Conservation (phyloP, 2,797 vertebrate genomes). For the Chiloscyllium punctatum region DNA sequence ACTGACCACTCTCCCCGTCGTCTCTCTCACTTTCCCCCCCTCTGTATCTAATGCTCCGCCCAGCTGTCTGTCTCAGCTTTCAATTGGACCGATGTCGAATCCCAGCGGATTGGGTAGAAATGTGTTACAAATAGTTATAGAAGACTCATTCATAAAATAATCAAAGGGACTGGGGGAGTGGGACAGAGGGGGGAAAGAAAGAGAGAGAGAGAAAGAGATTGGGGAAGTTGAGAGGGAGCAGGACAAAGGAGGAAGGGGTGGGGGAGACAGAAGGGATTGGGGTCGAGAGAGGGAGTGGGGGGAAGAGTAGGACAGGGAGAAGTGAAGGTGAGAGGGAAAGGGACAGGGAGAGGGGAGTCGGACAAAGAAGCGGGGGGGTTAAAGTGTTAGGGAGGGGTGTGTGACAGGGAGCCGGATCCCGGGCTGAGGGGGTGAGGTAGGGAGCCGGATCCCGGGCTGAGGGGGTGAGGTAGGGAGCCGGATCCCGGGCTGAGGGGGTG, state of each 20-base stretch:
- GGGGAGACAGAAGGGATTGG: not conserved
- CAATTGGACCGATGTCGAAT: not conserved
- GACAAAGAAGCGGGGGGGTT: no score
- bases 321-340: not conserved
- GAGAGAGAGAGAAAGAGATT: not conserved
- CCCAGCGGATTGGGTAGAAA: not conserved
- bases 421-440: no score
- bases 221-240: no score
- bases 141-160: conserved; percentile 9
- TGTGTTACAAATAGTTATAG: not conserved
- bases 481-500: not conserved
- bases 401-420: no score
- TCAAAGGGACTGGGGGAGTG: not conserved
- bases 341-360: no score
- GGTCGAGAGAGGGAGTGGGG: not conserved
- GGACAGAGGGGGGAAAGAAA: not conserved
- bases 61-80: not conserved
- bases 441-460: no score
- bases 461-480: no score
- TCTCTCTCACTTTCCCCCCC: not conserved
- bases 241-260: fast-evolving
- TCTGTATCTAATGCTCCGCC: not conserved
- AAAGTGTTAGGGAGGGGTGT: not conserved
- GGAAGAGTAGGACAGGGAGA: not conserved
- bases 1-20: no score